Evolutionary conservation across 1,140 invertebrate species (phyloP).

Genomic region (Cephus cinctus): DNA sequence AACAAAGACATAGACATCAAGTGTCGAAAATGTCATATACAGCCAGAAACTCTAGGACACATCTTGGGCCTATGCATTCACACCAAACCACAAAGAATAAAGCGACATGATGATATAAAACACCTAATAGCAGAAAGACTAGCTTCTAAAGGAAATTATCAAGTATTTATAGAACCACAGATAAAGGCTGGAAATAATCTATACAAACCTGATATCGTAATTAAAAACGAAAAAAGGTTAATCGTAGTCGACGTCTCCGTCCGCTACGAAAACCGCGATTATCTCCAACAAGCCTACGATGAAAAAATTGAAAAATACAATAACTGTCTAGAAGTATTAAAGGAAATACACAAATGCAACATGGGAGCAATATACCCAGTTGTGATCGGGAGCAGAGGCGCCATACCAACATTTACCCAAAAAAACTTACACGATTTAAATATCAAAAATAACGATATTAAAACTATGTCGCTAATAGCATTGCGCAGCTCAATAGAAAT

Average conservation of each 20-base stretch:
- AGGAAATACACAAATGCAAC: not conserved
- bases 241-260: not conserved
- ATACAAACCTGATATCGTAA: not conserved
- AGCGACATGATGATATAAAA: constrained; percentile 26
- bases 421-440: not conserved
- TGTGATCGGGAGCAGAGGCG: not conserved
- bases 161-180: no score
- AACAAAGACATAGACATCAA: not conserved
- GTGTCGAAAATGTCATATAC: not conserved
- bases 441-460: not conserved
- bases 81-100: constrained; percentile 22
- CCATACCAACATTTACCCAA: not conserved
- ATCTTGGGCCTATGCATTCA: constrained; percentile 22
- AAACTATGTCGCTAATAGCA: not conserved
- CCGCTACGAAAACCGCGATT: not conserved
- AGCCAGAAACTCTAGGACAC: constrained; percentile 28
- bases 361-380: not conserved
- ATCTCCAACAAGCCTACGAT: not conserved
- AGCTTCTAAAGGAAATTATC: no score
- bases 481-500: not conserved
- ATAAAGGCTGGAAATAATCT: not conserved
- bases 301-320: not conserved
- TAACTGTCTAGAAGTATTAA: not conserved
- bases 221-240: not conserved
- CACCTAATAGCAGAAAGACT: constrained; percentile 15